Evolutionary conservation across 2,113 vertebrate genomes (phyloP).

Genomic region (Tupaia chinensis): DNA sequence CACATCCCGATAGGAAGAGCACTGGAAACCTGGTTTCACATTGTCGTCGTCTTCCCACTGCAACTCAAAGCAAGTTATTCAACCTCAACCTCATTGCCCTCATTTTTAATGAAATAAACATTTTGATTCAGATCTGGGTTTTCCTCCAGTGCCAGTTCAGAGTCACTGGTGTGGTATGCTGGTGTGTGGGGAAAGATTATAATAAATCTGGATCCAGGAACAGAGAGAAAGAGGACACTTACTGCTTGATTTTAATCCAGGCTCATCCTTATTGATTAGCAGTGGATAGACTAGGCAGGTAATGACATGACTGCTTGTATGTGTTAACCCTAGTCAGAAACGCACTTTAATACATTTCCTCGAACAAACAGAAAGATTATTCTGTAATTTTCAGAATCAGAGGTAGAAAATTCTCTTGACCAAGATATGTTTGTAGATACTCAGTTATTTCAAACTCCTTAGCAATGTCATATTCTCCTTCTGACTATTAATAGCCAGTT

Average conservation of each 20-base stretch:
- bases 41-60: background rate
- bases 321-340: background rate
- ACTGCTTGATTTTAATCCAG: background rate
- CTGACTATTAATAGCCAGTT: background rate
- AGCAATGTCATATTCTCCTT: background rate
- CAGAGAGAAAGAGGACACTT: background rate
- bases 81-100: background rate
- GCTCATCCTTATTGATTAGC: conserved; percentile 22
- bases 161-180: background rate
- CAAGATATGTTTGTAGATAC: background rate
- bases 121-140: background rate
- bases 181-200: background rate
- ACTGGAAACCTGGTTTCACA: background rate
- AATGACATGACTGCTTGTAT: background rate
- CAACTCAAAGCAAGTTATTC: background rate
- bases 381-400: conserved; percentile 33
- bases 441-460: background rate
- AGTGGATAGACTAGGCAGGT: background rate
- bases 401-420: conserved; percentile 43
- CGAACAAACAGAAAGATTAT: background rate
- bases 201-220: background rate
- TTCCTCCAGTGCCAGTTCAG: background rate
- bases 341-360: background rate
- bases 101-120: conserved; percentile 24
- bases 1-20: background rate